Evolutionary conservation across 2,797 vertebrate genomes (phyloP).

Genomic region (Columba guinea): DNA sequence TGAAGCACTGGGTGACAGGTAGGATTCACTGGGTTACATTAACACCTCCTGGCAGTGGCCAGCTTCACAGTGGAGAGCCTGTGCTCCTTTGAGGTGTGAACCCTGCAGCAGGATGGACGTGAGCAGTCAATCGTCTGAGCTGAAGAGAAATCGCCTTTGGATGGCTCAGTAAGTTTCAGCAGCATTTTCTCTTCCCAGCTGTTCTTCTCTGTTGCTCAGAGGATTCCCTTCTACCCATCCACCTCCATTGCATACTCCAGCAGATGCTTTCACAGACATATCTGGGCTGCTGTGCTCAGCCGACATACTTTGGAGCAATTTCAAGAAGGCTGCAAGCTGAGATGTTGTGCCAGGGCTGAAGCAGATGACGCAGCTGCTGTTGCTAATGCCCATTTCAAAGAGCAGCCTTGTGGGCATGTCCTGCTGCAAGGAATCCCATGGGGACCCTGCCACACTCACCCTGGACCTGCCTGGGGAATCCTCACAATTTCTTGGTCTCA

Average conservation of each 20-base stretch:
- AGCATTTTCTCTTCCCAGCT: not conserved
- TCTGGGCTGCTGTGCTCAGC: not conserved
- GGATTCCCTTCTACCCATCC: not conserved
- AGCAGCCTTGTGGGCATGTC: not conserved
- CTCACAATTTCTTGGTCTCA: not conserved
- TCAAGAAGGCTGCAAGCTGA: not conserved
- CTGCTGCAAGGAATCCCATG: not conserved
- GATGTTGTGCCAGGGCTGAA: not conserved
- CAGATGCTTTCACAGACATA: not conserved
- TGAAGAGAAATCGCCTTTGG: not conserved
- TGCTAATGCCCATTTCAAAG: not conserved
- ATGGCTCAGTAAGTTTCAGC: not conserved
- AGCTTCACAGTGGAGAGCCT: accelerated
- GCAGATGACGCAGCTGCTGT: not conserved
- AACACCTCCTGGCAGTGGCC: not conserved
- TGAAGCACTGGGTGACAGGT: accelerated
- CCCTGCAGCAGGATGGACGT: accelerated
- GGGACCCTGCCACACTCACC: not conserved
- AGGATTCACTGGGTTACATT: not conserved
- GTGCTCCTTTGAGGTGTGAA: not conserved
- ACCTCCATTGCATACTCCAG: not conserved
- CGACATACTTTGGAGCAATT: not conserved
- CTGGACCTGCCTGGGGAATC: not conserved
- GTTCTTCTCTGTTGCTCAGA: not conserved
- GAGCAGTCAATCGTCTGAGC: not conserved